Base-by-base conservation (phyloP, 2,113 vertebrate species). In the Perognathus longimembris region DNA sequence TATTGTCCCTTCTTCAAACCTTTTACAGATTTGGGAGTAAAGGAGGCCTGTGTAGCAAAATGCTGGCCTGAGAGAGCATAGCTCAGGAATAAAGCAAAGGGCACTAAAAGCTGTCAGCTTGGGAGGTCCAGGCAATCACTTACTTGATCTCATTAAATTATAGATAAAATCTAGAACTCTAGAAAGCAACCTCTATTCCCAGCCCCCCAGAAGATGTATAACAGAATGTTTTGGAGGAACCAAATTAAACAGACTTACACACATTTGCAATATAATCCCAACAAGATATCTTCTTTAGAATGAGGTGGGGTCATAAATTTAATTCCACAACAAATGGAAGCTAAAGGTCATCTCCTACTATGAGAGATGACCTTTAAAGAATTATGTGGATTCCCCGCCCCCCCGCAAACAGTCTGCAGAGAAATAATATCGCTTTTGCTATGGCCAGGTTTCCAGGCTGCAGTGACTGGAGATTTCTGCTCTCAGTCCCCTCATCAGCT, bases 1-100 rank as follows among this genome's bases (percentile, higher is more conserved):
- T n/a, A n/a, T n/a, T n/a, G n/a, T n/a, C n/a, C n/a, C n/a, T n/a
- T n/a, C n/a, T n/a, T n/a, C n/a, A n/a, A n/a, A n/a, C n/a, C 69
- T 42, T 91, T 92, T 79, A 89, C 34, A 95, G 71, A 86, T 20
- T 61, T 54, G 11, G 42, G 82, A 95, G 61, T 63, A 36, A 67
- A 73, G 15, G 71, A 90, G 66, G 42, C 21, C n/a, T 42, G 38
- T 1, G 20, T 24, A 7, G 32, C 36, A 1, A 67, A 67, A n/a
- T 15, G 3, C 21, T 80, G 32, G 45, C 38, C 61, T 38, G 50
- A 89, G 42, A 38, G 42, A 88, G 32, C 40, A 84, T 22, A 79
- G 36, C 26, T 66, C 28, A 73, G 30, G 32, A 88, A 45, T 40
- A 36, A 91, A 89, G 32, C 12, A 38, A 79, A 24, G 22, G 57